phyloP scores from a whole-genome alignment of 2,797 vertebrate species.

The Sphenopsis melanotis region DNA sequence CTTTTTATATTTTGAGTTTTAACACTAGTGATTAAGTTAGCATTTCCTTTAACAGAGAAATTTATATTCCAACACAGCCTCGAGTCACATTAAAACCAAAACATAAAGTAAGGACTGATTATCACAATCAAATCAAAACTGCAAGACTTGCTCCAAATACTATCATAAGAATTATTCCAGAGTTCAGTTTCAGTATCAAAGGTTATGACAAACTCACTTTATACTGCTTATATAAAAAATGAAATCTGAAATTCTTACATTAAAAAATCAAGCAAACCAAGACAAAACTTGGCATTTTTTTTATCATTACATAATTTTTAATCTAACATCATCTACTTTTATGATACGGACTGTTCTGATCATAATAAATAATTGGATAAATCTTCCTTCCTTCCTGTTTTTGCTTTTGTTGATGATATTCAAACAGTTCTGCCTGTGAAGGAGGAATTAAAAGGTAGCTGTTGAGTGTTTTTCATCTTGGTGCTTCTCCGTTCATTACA shows the following conservation, averaged over 20 bases:
- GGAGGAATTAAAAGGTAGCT: neutral
- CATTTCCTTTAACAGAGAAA: neutral
- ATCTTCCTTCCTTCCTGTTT: neutral
- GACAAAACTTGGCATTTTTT: constrained; percentile 8
- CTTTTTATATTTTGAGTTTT: neutral
- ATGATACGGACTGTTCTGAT: neutral
- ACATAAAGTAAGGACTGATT: neutral
- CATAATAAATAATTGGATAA: neutral
- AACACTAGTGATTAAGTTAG: neutral
- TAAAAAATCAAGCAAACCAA: neutral
- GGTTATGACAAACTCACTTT: neutral
- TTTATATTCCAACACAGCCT: neutral
- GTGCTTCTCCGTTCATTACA: constrained; percentile 42
- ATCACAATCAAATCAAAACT: neutral
- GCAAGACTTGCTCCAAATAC: neutral
- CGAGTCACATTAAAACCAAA: neutral
- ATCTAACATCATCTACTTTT: neutral
- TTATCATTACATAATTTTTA: neutral
- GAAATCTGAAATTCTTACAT: neutral
- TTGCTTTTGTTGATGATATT: neutral
- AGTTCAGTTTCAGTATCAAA: constrained; percentile 18
- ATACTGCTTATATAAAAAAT: constrained; percentile 32
- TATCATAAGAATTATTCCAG: neutral
- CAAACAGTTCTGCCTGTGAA: neutral
- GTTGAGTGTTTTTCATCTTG: neutral